Percentiles rank a stretch among this genome's conserved stretches.
Conservation (phyloP, 2,888 invertebrate species). For the Trachelus troglodyta region DNA sequence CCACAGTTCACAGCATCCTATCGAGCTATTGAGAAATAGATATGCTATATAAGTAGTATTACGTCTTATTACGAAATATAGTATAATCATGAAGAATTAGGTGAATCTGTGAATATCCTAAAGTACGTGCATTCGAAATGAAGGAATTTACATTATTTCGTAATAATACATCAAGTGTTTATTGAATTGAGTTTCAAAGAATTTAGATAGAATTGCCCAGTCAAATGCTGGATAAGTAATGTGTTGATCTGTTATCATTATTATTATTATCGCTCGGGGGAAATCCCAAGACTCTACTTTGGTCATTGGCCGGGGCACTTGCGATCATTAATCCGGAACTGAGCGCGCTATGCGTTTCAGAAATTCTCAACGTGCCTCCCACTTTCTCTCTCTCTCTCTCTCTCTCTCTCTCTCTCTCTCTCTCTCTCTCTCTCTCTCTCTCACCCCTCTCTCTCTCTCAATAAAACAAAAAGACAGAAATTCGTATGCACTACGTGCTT, state of each 20-base stretch:
- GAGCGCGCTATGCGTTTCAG: neutral
- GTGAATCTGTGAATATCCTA: neutral
- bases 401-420: neutral
- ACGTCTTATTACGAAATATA: neutral
- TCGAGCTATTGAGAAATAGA: neutral
- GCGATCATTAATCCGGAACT: neutral
- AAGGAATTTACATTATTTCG: neutral
- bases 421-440: neutral
- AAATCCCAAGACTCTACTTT: neutral
- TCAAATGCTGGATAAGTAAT: neutral
- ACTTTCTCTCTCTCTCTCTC: neutral
- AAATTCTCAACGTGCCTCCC: neutral
- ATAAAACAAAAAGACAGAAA: neutral
- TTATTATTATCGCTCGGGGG: neutral
- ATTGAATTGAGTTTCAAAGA: neutral
- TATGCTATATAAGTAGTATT: neutral
- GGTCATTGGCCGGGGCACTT: neutral
- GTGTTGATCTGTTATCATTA: neutral
- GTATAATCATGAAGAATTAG: too few relatives aligned
- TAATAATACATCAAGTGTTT: neutral
- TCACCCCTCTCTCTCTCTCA: neutral
- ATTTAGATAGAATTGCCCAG: neutral
- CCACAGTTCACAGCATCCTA: neutral
- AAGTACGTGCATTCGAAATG: neutral
- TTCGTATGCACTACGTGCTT: neutral